Conservation (phyloP, 2,113 vertebrate genomes). For the Rhinolophus ferrumequinum region DNA sequence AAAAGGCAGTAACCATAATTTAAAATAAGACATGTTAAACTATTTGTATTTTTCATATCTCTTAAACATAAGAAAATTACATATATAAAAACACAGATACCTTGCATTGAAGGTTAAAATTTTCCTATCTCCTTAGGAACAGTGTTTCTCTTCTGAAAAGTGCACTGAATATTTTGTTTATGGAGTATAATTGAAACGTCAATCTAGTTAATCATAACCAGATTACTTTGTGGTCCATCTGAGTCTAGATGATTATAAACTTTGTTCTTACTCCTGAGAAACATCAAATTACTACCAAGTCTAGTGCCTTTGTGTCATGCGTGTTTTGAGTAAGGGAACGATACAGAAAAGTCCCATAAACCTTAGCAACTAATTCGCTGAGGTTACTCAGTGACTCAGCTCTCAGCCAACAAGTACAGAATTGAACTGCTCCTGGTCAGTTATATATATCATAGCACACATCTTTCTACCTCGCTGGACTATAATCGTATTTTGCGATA, state of each 20-base stretch:
- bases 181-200: constrained; percentile 41
- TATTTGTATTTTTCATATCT: not conserved
- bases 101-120: not conserved
- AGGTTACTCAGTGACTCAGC: not conserved
- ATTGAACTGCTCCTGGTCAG: not conserved
- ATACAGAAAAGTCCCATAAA: not conserved
- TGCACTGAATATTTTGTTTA: not conserved
- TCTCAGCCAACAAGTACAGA: not conserved
- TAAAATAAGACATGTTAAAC: not conserved
- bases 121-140: not conserved
- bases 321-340: not conserved
- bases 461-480: not conserved
- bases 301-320: not conserved
- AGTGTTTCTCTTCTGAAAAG: not conserved
- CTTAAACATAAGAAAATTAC: not conserved
- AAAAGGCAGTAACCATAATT: not conserved
- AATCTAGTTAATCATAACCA: constrained; percentile 25
- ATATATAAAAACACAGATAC: not conserved
- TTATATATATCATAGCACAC: not conserved
- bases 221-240: not conserved
- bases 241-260: not conserved
- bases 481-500: not conserved
- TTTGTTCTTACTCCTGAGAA: not conserved
- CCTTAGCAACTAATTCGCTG: not conserved
- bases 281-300: not conserved